A percentile compares a stretch with the other conserved stretches of the same genome.
Evolutionary conservation across 2,888 invertebrate genomes (phyloP).

Genomic region (Nematopogon swammerdamellus): DNA sequence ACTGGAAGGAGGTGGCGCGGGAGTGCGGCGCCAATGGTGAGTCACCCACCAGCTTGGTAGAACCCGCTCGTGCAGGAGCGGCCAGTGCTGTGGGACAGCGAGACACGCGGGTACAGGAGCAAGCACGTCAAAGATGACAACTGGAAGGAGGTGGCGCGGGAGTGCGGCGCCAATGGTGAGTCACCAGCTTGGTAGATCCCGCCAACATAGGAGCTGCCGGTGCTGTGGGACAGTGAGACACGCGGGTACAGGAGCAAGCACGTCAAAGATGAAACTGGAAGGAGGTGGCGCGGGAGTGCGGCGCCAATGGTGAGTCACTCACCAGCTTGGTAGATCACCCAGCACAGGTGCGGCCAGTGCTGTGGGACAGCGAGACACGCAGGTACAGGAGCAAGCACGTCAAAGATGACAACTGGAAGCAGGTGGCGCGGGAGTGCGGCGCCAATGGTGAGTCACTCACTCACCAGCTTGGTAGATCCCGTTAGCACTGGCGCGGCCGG

Average conservation of each 20-base stretch:
- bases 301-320: conserved; percentile 48
- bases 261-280: conserved; percentile 49
- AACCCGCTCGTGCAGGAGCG: neutral
- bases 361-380: conserved; percentile 46
- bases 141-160: conserved; percentile 48
- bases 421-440: conserved; percentile 44
- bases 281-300: conserved; percentile 45
- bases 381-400: conserved; percentile 46
- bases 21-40: conserved; percentile 48
- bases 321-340: conserved; percentile 22
- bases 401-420: conserved; percentile 48
- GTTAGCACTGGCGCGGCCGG: conserved; percentile 4
- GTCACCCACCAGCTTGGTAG: conserved; percentile 18
- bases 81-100: conserved; percentile 34
- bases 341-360: conserved; percentile 2
- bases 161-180: conserved; percentile 47
- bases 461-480: conserved; percentile 19
- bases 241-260: conserved; percentile 45
- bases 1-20: conserved; percentile 48
- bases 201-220: neutral
- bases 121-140: conserved; percentile 45
- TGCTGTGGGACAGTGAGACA: conserved; percentile 42
- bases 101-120: conserved; percentile 43
- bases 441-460: conserved; percentile 40
- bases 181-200: conserved; percentile 13